phyloP scores from a whole-genome alignment of 2,113 vertebrate species.

The Caloenas nicobarica region DNA sequence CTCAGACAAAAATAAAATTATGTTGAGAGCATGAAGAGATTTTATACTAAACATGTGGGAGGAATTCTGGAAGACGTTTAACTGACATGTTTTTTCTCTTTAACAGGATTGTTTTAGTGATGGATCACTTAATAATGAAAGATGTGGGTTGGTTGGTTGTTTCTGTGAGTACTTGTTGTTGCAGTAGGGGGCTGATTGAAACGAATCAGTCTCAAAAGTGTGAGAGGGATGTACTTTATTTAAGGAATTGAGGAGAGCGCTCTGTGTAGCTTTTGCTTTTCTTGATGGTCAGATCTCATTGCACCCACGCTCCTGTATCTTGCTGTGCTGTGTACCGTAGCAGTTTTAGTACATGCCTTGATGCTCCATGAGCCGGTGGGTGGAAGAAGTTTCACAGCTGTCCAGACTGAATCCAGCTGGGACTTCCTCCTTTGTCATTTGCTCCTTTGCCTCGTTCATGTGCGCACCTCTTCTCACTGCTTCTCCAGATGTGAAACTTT shows the following conservation, averaged over 20 bases:
- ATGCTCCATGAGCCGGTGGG: background rate
- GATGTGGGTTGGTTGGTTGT: background rate
- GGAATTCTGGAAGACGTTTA: background rate
- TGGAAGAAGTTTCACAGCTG: background rate
- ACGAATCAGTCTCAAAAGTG: background rate
- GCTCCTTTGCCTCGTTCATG: background rate
- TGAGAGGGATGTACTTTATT: background rate
- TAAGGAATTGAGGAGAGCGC: background rate
- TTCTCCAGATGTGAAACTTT: background rate
- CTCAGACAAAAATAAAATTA: background rate
- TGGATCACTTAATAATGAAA: background rate
- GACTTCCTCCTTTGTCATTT: background rate
- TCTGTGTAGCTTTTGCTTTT: background rate
- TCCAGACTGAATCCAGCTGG: background rate
- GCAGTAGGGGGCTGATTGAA: background rate
- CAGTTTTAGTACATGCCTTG: fast-evolving
- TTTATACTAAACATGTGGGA: background rate
- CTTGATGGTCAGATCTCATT: background rate
- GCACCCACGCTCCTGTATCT: background rate
- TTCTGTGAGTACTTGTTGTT: background rate
- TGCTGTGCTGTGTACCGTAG: background rate
- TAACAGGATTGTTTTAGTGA: background rate
- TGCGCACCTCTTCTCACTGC: background rate
- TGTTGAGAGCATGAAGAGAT: background rate
- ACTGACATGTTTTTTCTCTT: background rate